Evolutionary conservation across 2,797 vertebrate species (phyloP).

Genomic region (Molossus alvarezi): DNA sequence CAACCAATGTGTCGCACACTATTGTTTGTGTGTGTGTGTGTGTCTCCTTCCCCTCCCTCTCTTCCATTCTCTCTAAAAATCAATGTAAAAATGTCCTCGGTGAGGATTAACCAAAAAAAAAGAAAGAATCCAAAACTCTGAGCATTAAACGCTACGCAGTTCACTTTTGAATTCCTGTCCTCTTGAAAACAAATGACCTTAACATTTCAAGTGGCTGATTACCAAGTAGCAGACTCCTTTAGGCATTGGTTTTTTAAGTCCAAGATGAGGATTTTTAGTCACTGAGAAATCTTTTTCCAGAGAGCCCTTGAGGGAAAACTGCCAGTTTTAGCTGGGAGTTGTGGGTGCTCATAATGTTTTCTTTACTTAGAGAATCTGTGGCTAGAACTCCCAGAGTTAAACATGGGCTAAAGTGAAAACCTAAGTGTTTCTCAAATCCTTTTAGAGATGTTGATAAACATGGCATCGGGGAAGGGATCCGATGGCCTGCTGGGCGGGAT

Average conservation of each 20-base stretch:
- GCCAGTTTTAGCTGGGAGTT: neutral
- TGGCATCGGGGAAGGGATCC: neutral
- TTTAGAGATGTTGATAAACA: neutral
- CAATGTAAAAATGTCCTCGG: no score
- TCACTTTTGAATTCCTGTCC: neutral
- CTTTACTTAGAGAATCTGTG: conserved; percentile 36
- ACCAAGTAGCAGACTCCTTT: neutral
- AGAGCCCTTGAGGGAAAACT: neutral
- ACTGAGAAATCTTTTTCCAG: conserved; percentile 10
- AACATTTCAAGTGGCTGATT: neutral
- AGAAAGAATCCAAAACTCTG: neutral
- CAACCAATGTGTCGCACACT: no score
- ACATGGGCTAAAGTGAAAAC: neutral
- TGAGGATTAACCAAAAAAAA: no score
- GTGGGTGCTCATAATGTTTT: neutral
- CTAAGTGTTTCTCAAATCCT: conserved; percentile 17
- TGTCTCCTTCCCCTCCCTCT: no score
- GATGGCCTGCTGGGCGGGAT: neutral
- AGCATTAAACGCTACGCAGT: neutral
- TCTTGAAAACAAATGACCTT: conserved; percentile 33
- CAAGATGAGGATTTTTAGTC: conserved; percentile 1
- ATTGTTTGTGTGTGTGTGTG: no score
- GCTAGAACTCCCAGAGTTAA: neutral
- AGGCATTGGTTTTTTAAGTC: neutral
- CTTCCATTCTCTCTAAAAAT: no score